Base-by-base conservation (phyloP, 1,140 invertebrate genomes). In the Melanaphis sacchari region DNA sequence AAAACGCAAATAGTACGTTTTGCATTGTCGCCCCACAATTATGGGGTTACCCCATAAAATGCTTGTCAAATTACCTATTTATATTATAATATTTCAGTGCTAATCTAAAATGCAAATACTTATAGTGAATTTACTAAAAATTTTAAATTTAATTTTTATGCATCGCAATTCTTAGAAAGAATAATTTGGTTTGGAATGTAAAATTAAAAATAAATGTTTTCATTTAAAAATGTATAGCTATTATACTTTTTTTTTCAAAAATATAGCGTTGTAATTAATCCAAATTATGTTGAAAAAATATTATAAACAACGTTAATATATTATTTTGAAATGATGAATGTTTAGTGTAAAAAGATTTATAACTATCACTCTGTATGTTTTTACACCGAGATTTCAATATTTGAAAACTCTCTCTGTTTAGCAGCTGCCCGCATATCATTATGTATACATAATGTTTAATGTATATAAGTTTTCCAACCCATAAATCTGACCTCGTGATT, bases 371-470 rank as follows among this genome's bases (percentile, higher is more conserved):
- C 8, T 24, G 9, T 84, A 40, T 40, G n/a, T 84, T 81, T 81
- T 41, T 11, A 24, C 38, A 41, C 38, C 24, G 40, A 40, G 24
- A 59, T 90, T 59, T 31, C 49, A 90, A 90, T 90, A 40, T 59
- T 40, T 31, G 41, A 90, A 90, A 90, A 6, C 36, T 54, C 76
- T 82, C 41, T 18, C 2, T 8, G 21, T 26, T 54, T 40, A 85
- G 21, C 91, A 93, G 91, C 91, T 93, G 91, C 76, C 76, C 31
- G 0, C 4, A 82, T 54, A 85, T 85, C 31, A 84, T 40, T 88
- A 49, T 49, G n/a, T 85, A 43, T 85, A 85, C 24, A 84, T 84
- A 66, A 46, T 87, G 36, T 87, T 41, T 41, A 66, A 46, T 87
- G 36, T 87, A 31, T 87, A 52, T 88, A 59, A 0, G 41, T 49